Base-by-base conservation (phyloP, 2,113 vertebrate genomes). In the Eublepharis macularius region DNA sequence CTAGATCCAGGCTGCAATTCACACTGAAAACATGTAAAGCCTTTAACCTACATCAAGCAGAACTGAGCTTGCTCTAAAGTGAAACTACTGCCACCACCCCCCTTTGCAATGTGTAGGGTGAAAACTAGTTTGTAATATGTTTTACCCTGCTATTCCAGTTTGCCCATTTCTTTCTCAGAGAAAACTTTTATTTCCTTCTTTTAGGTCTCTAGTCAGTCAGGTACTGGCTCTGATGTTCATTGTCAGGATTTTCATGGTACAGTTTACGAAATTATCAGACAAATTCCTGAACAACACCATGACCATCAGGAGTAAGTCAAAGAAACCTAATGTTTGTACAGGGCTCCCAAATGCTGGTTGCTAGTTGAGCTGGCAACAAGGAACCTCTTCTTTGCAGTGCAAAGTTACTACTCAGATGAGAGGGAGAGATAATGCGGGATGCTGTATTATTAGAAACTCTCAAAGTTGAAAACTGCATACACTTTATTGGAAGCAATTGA, bases 251-350 rank as follows among this genome's bases (percentile, higher is more conserved):
- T 92, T 43, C 91, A 94, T 36, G 91, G 80, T 72, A 96, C 97
- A 0, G 82, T 97, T 86, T 97, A 97, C 63, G 97, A 97, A 94
- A 95, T 97, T 57, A 97, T 97, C 90, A 94, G 94, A 32, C 93
- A 96, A 60, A 86, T 97, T 91, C 96, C 97, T 82, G 94, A 92
- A 65, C 96, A 36, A 0, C 91, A 95, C 19, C 83, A 93, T 76
- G 93, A 95, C 21, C 83, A 80, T 36, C 86, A 91, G 63, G 89
- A 94, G 96, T 96, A 96, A 96, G 96, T 95, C 81, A 68, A 65
- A 89, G 17, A 80, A 69, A 26, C 6, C 16, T 54, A 41, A 77
- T 69, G 34, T 68, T 17, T 54, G 32, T 69, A 54, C 26, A 13
- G 19, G 36, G 17, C 5, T 43, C 19, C 47, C 29, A 75, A 21